A percentile compares a stretch with the other conserved stretches of the same genome.
phyloP scores from a whole-genome alignment of 2,797 vertebrate species.

The Bradypodion pumilum region DNA sequence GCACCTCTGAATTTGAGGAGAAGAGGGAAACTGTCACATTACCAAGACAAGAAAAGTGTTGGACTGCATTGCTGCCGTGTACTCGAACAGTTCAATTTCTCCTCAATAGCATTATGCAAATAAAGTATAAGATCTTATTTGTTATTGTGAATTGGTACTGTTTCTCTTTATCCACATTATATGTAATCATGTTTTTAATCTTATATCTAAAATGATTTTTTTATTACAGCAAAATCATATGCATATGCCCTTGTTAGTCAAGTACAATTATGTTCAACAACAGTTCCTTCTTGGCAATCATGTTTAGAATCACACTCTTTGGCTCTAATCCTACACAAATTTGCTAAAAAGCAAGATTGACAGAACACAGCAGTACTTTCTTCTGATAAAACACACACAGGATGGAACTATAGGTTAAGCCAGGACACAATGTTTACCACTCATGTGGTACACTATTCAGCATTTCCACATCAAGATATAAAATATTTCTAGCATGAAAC shows the following conservation, averaged over 20 bases:
- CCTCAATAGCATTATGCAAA: no score
- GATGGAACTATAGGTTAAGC: background rate
- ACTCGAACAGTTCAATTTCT: background rate
- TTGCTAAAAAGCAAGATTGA: background rate
- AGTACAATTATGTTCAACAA: background rate
- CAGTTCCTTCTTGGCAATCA: background rate
- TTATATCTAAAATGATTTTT: background rate
- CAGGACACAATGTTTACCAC: background rate
- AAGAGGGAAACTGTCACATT: background rate
- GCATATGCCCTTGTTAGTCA: background rate
- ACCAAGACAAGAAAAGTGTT: no score
- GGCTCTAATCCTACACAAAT: background rate
- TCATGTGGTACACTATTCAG: background rate
- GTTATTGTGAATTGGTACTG: no score
- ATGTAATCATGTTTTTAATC: background rate
- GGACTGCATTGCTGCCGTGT: no score
- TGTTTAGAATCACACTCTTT: background rate
- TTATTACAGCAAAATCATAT: background rate
- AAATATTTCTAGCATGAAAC: background rate
- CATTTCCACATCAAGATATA: background rate
- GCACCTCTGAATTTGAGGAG: background rate
- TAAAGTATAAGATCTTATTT: no score
- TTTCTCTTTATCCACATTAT: no score
- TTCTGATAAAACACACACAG: background rate
- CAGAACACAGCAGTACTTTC: background rate